phyloP scores from a whole-genome alignment of 2,797 vertebrate genomes.

The Arrhamphus sclerolepis region DNA sequence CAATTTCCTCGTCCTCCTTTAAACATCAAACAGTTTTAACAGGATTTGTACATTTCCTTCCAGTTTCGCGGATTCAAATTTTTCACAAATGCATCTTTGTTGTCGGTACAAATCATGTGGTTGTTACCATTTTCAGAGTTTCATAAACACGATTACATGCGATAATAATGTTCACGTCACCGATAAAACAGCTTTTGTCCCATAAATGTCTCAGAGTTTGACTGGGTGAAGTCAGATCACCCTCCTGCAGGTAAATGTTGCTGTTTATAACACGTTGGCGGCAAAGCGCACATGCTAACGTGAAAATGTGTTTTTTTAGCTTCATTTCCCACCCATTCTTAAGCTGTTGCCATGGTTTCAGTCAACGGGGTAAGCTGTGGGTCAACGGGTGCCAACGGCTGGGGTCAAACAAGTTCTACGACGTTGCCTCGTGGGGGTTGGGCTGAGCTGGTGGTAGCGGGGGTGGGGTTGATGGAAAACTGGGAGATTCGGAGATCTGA shows the following conservation, averaged over 20 bases:
- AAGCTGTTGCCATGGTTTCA: constrained; percentile 68
- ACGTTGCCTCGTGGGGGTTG: constrained; percentile 44
- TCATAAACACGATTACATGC: too few species aligned
- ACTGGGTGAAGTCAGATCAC: too few species aligned
- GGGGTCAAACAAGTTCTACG: constrained; percentile 59
- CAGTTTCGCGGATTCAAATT: too few species aligned
- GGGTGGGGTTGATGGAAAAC: not conserved
- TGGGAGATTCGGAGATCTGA: not conserved
- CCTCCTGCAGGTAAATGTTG: not conserved
- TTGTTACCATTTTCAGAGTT: too few species aligned
- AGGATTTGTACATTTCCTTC: too few species aligned
- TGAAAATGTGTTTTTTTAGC: constrained; percentile 44
- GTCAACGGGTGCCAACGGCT: constrained; percentile 27
- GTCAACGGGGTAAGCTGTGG: constrained; percentile 42
- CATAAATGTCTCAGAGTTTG: too few species aligned
- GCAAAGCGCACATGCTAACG: constrained; percentile 15
- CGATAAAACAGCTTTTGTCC: too few species aligned
- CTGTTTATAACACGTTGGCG: not conserved
- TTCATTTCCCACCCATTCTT: constrained; percentile 44
- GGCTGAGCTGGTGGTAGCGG: constrained; percentile 3
- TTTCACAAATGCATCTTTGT: too few species aligned
- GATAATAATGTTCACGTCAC: too few species aligned
- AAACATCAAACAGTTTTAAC: too few species aligned
- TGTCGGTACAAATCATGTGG: too few species aligned
- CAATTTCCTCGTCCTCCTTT: too few species aligned